Evolutionary conservation across 2,113 vertebrate genomes (phyloP).

Genomic region (Oriolus oriolus): DNA sequence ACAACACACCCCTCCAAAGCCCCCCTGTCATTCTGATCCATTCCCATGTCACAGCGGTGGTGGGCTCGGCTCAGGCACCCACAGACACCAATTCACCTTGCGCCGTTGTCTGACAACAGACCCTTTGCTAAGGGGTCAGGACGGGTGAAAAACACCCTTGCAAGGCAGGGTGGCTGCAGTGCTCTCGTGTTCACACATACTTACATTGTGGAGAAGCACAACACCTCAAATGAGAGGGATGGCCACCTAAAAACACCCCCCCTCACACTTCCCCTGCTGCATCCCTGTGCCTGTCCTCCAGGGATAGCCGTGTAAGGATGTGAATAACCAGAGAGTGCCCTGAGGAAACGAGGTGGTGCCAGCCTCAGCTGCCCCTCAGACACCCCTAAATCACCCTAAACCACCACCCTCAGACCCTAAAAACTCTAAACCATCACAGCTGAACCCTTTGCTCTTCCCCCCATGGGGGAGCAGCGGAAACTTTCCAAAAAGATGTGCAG

Average conservation of each 20-base stretch:
- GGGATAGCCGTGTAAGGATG: not conserved
- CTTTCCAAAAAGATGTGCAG: not conserved
- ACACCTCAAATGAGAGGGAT: not conserved
- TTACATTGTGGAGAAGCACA: not conserved
- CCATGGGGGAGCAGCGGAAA: not conserved
- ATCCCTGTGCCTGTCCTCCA: not conserved
- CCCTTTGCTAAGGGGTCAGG: not conserved
- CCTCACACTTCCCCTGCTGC: not conserved
- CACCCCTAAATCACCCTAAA: not conserved
- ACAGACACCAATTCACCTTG: not conserved
- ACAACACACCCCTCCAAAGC: not conserved
- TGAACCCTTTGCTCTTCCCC: not conserved
- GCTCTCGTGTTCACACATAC: not conserved
- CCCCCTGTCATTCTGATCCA: not conserved
- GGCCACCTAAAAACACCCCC: not conserved
- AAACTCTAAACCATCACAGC: not conserved
- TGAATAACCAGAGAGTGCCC: not conserved
- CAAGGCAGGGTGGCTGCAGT: not conserved
- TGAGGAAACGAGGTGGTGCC: not conserved
- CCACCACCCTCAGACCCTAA: not conserved
- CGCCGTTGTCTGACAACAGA: not conserved
- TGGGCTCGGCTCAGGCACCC: not conserved
- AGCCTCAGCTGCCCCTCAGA: not conserved
- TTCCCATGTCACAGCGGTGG: fast-evolving
- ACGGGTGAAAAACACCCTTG: not conserved